Conservation (phyloP, 2,113 vertebrate species). For the Micromys minutus region DNA sequence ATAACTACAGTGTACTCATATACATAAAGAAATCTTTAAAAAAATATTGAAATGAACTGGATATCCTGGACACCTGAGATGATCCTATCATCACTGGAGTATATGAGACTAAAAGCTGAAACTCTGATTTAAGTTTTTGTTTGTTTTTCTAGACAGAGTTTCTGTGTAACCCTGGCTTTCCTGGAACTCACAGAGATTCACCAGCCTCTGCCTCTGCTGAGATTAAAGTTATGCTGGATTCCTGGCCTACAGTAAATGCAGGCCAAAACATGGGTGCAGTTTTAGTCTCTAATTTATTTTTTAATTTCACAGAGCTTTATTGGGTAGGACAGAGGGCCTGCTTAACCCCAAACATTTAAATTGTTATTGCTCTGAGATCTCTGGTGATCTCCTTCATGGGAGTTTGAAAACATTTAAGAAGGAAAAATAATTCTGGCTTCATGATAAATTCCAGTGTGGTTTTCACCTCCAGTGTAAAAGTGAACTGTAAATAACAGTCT, state of each 20-base stretch:
- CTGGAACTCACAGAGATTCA: not conserved
- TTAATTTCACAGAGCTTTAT: too few species aligned
- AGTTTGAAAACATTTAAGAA: too few species aligned
- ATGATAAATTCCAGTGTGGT: too few species aligned
- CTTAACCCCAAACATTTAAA: too few species aligned
- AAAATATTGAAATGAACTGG: not conserved
- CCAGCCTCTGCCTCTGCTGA: not conserved
- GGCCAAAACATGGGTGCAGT: not conserved
- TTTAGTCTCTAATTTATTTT: conserved; percentile 29
- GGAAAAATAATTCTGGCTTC: too few species aligned
- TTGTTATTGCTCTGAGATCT: too few species aligned
- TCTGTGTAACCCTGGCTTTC: not conserved
- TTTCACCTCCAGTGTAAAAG: too few species aligned
- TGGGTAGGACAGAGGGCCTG: too few species aligned
- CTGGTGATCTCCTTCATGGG: too few species aligned
- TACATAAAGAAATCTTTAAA: too few species aligned
- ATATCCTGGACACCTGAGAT: not conserved
- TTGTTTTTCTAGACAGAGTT: not conserved
- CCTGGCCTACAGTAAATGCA: not conserved
- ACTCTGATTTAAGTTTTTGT: not conserved
- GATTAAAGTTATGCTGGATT: not conserved
- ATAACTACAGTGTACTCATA: too few species aligned
- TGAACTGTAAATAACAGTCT: too few species aligned
- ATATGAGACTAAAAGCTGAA: not conserved
- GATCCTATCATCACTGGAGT: not conserved